These are phyloP conservation scores for Myotis lucifugus DNA, from an alignment of 2,113 vertebrate genomes.

Conservation along the genomic window DNA sequence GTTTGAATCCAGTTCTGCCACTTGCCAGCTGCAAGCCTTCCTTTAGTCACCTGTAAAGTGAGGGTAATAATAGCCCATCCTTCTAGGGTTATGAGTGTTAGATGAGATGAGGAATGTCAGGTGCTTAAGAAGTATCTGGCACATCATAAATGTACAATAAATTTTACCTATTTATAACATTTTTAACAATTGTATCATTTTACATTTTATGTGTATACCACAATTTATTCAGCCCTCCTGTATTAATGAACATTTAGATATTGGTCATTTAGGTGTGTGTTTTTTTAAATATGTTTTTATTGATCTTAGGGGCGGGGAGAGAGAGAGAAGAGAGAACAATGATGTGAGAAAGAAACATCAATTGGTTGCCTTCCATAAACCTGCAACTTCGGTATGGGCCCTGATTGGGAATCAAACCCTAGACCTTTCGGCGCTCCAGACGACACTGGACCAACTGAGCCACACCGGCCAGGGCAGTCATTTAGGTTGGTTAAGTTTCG, in stretches of 20 bases:
- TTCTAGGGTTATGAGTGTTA: neutral
- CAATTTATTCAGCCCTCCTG: neutral
- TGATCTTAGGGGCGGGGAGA: too few relatives aligned
- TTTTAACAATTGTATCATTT: neutral
- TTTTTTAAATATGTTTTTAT: too few relatives aligned
- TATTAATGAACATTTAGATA: conserved; percentile 24
- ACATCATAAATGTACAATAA: neutral
- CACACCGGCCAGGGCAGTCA: neutral
- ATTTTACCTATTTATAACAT: neutral
- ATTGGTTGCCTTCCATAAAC: too few relatives aligned
- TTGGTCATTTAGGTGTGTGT: neutral
- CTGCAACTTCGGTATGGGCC: too few relatives aligned
- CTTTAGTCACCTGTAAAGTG: neutral
- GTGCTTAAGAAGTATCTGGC: neutral
- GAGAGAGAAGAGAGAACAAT: too few relatives aligned
- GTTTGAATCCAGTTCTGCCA: neutral
- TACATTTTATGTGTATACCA: neutral
- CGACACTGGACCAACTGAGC: too few relatives aligned
- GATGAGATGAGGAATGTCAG: neutral
- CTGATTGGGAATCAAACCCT: too few relatives aligned
- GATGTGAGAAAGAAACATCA: too few relatives aligned
- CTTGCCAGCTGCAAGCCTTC: neutral
- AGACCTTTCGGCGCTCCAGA: too few relatives aligned
- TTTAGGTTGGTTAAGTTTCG: neutral
- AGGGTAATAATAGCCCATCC: neutral